A percentile compares a stretch with the other conserved stretches of the same genome.
These are phyloP conservation scores for Folsomia candida DNA, from an alignment of 2,888 invertebrate genomes.

Conservation along the genomic window DNA sequence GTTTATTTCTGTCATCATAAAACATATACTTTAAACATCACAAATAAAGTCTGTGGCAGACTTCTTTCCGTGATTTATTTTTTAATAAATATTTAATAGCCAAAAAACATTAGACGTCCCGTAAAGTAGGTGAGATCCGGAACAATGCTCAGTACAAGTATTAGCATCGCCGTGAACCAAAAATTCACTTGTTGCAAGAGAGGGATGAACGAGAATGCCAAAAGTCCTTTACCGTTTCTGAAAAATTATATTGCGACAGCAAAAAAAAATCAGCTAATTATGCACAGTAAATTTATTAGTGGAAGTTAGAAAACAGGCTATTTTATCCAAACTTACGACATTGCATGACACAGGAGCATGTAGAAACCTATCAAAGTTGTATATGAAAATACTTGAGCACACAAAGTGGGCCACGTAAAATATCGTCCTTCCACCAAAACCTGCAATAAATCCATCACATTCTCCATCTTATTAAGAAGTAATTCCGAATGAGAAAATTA, in stretches of 20 bases:
- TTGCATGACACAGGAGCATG: slow-evolving; percentile 12
- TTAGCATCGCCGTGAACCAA: slow-evolving; percentile 13
- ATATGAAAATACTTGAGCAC: slow-evolving; percentile 20
- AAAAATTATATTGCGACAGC: neutral
- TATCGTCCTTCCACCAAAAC: slow-evolving; percentile 19
- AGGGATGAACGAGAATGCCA: slow-evolving; percentile 16
- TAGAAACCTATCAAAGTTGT: slow-evolving; percentile 15
- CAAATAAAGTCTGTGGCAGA: too few species aligned
- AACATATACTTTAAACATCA: neutral
- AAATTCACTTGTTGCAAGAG: slow-evolving; percentile 16
- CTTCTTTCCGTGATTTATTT: too few species aligned
- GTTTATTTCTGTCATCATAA: neutral
- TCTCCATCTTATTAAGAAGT: neutral
- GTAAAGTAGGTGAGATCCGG: neutral
- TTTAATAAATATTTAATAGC: too few species aligned
- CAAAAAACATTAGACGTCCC: neutral
- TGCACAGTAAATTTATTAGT: too few species aligned
- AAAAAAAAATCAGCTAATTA: neutral
- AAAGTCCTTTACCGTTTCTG: slow-evolving; percentile 2
- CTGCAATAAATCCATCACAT: slow-evolving; percentile 12
- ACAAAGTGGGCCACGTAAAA: slow-evolving; percentile 18
- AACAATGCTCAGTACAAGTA: slow-evolving; percentile 1
- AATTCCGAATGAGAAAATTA: neutral
- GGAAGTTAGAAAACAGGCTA: too few species aligned
- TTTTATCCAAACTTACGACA: slow-evolving; percentile 15